A percentile compares a stretch with the other conserved stretches of the same genome.
Conservation (phyloP, 2,797 vertebrate genomes). For the Rhinichthys osculus region DNA sequence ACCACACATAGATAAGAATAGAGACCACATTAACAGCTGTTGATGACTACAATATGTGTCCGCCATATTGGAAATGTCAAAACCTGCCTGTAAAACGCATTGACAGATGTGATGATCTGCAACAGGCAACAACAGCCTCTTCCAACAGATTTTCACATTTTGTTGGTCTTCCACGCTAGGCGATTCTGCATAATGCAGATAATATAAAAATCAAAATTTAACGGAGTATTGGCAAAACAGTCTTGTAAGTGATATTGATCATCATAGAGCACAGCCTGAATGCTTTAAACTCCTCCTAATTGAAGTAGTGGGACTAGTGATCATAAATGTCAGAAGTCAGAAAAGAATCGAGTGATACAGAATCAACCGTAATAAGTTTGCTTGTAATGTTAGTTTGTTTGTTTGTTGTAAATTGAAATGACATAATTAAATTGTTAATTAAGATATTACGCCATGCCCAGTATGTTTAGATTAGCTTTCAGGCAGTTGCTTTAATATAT, state of each 20-base stretch:
- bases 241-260: slow-evolving; percentile 22
- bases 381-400: no score
- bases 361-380: background rate
- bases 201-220: background rate
- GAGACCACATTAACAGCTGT: background rate
- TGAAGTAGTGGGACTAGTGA: background rate
- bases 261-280: background rate
- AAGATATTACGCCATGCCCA: background rate
- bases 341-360: background rate
- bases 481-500: background rate
- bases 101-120: background rate
- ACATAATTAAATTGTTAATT: background rate
- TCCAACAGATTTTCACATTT: slow-evolving; percentile 25
- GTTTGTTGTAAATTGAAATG: background rate
- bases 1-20: background rate
- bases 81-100: background rate
- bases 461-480: background rate
- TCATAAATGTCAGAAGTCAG: background rate
- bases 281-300: background rate
- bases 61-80: background rate
- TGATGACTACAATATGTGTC: background rate
- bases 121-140: background rate
- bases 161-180: background rate
- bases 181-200: background rate
- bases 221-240: background rate